Percentiles rank a stretch among this genome's conserved stretches.
phyloP scores from a whole-genome alignment of 2,797 vertebrate genomes.

The Crenuchus spilurus region DNA sequence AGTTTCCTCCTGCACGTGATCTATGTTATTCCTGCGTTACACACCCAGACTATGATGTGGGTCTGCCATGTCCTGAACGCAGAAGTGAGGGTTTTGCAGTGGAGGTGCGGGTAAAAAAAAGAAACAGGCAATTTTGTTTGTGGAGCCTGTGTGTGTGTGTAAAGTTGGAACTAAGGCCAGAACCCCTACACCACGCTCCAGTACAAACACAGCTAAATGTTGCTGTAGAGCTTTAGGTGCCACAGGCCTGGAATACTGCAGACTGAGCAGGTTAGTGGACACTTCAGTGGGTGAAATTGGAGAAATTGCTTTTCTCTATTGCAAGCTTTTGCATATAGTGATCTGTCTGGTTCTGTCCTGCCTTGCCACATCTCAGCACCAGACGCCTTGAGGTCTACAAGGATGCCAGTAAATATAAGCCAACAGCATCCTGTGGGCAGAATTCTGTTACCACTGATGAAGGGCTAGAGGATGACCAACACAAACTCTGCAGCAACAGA shows the following conservation, averaged over 20 bases:
- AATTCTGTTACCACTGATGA: too few relatives aligned
- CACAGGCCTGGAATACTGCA: not conserved
- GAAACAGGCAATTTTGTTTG: conserved; percentile 1
- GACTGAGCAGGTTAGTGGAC: not conserved
- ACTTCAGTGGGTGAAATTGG: too few relatives aligned
- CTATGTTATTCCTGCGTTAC: conserved; percentile 7
- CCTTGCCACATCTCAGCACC: too few relatives aligned
- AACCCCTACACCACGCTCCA: not conserved
- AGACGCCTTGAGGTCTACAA: too few relatives aligned
- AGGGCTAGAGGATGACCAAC: too few relatives aligned
- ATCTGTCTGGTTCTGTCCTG: not conserved
- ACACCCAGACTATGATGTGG: not conserved
- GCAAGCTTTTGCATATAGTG: not conserved
- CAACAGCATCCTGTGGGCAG: too few relatives aligned
- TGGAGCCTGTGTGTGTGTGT: conserved; percentile 1
- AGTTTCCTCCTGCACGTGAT: not conserved
- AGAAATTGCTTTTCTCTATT: not conserved
- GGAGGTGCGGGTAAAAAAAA: not conserved
- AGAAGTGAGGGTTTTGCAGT: not conserved
- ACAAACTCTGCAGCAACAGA: too few relatives aligned
- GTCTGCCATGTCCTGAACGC: not conserved
- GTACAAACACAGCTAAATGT: not conserved
- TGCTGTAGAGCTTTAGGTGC: not conserved
- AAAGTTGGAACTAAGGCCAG: not conserved
- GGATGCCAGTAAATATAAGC: too few relatives aligned